Percentiles rank a stretch among this genome's conserved stretches.
phyloP scores from a whole-genome alignment of 35 echinoderm and acorn worm species.

The Heliocidaris tuberculata region DNA sequence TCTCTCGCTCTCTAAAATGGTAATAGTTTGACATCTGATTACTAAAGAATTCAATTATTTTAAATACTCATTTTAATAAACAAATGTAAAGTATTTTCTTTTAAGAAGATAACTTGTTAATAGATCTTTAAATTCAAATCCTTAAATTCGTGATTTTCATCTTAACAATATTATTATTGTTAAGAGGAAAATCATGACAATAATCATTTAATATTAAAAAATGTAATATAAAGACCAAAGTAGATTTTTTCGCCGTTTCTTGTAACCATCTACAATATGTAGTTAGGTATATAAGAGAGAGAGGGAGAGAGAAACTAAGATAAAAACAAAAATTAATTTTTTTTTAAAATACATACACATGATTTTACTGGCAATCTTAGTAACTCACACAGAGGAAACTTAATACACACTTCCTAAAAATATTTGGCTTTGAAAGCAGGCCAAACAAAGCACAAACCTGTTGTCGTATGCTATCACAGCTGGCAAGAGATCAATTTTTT shows the following conservation, averaged over 20 bases:
- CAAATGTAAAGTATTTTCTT: background rate
- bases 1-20: background rate
- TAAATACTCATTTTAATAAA: background rate
- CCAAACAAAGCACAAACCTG: background rate
- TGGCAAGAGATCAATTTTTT: background rate
- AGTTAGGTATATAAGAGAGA: too few relatives aligned
- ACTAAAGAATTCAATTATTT: background rate
- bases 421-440: background rate
- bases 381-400: background rate
- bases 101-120: background rate
- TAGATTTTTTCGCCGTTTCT: background rate
- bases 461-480: background rate
- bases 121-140: background rate
- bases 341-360: background rate
- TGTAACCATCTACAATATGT: too few relatives aligned
- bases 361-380: background rate
- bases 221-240: background rate
- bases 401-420: too few relatives aligned
- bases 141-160: background rate
- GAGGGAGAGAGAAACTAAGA: background rate
- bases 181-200: too few relatives aligned
- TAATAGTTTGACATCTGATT: background rate
- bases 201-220: too few relatives aligned
- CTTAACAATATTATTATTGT: background rate
- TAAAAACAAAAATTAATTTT: too few relatives aligned